phyloP scores from a whole-genome alignment of 2,113 vertebrate species.

The Oncorhynchus keta region DNA sequence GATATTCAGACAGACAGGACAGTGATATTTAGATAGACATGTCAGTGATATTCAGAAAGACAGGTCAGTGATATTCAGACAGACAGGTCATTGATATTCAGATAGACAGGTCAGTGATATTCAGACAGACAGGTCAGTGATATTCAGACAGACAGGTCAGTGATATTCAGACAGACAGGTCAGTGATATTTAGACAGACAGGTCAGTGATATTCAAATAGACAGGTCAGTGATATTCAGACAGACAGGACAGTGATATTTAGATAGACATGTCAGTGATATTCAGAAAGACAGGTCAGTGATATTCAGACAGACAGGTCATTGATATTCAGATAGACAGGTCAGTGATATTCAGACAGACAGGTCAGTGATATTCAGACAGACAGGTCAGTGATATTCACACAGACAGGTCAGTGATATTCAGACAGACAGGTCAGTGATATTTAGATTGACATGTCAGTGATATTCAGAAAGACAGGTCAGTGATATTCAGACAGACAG shows the following conservation, averaged over 20 bases:
- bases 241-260: too few species aligned
- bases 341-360: slow-evolving; percentile 35
- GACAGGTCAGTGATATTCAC: slow-evolving; percentile 12
- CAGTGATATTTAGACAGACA: slow-evolving; percentile 40
- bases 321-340: too few species aligned
- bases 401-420: slow-evolving; percentile 30
- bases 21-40: too few species aligned
- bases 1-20: too few species aligned
- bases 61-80: slow-evolving; percentile 15
- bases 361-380: slow-evolving; percentile 12
- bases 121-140: slow-evolving; percentile 38
- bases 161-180: too few species aligned
- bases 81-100: too few species aligned
- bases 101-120: too few species aligned
- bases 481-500: slow-evolving; percentile 35
- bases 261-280: too few species aligned
- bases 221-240: too few species aligned
- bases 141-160: slow-evolving; percentile 1
- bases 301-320: too few species aligned
- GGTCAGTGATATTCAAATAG: slow-evolving; percentile 9
- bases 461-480: too few species aligned
- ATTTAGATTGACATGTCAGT: too few species aligned
- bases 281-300: slow-evolving; percentile 36
- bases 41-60: slow-evolving; percentile 33
- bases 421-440: slow-evolving; percentile 3